A percentile compares a stretch with the other conserved stretches of the same genome.
Conservation (phyloP, 2,888 invertebrate genomes). For the Limnephilus auricula region DNA sequence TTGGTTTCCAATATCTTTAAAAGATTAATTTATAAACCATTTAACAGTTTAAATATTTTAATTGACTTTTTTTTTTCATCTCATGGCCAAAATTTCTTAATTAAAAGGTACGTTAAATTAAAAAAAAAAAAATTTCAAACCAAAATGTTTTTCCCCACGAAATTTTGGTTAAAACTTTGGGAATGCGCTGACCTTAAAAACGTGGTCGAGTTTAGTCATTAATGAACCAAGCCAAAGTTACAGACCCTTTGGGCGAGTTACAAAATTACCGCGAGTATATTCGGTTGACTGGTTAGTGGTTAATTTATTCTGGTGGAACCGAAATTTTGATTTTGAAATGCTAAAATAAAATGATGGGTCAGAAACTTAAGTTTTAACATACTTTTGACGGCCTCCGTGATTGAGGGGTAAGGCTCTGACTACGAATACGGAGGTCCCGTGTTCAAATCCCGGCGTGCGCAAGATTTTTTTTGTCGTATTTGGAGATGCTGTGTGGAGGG, state of each 20-base stretch:
- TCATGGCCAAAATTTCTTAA: not conserved
- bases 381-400: not conserved
- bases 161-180: not conserved
- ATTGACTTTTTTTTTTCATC: not conserved
- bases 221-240: not conserved
- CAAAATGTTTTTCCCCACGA: not conserved
- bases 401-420: too few relatives aligned
- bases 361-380: not conserved
- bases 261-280: conserved; percentile 11
- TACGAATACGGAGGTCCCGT: too few relatives aligned
- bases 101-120: not conserved
- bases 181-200: not conserved
- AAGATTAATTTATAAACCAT: not conserved
- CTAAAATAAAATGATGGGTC: not conserved
- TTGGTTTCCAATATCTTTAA: not conserved
- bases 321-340: not conserved
- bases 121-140: not conserved
- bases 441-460: too few relatives aligned
- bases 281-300: conserved; percentile 12
- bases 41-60: not conserved
- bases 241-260: conserved; percentile 23
- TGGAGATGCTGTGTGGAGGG: too few relatives aligned
- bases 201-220: not conserved
- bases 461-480: too few relatives aligned
- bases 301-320: not conserved